Conservation (phyloP, 1,140 invertebrate species). For the Aporrectodea caliginosa region DNA sequence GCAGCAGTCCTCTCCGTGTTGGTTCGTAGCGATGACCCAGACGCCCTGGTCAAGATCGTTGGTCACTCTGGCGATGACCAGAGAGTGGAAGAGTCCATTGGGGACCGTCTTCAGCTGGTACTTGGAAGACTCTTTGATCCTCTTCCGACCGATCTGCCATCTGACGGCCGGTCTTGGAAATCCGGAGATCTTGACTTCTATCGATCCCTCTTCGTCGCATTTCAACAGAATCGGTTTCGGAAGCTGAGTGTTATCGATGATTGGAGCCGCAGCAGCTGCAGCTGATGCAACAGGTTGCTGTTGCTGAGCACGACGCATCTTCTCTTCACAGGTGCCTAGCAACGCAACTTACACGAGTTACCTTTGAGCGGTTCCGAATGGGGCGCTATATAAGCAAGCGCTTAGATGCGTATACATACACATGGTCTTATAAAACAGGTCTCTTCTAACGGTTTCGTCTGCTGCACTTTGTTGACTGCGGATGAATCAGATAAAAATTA, state of each 20-base stretch:
- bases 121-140: constrained; percentile 16
- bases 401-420: too few species aligned
- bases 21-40: constrained; percentile 11
- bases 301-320: too few species aligned
- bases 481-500: too few species aligned
- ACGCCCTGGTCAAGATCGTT: constrained; percentile 16
- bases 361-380: too few species aligned
- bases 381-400: too few species aligned
- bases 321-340: too few species aligned
- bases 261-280: too few species aligned
- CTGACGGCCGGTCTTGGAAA: constrained; percentile 1
- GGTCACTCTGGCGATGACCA: not conserved
- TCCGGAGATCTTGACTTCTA: not conserved
- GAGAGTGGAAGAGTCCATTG: not conserved
- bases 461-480: too few species aligned
- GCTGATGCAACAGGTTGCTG: too few species aligned
- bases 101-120: not conserved
- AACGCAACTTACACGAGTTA: too few species aligned
- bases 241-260: not conserved
- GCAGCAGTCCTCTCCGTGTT: constrained; percentile 13
- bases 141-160: constrained; percentile 20
- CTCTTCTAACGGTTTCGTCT: too few species aligned
- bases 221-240: not conserved
- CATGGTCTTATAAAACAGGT: too few species aligned
- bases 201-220: not conserved